phyloP scores from a whole-genome alignment of 2,888 invertebrate genomes.

The Oxycera nigricornis region DNA sequence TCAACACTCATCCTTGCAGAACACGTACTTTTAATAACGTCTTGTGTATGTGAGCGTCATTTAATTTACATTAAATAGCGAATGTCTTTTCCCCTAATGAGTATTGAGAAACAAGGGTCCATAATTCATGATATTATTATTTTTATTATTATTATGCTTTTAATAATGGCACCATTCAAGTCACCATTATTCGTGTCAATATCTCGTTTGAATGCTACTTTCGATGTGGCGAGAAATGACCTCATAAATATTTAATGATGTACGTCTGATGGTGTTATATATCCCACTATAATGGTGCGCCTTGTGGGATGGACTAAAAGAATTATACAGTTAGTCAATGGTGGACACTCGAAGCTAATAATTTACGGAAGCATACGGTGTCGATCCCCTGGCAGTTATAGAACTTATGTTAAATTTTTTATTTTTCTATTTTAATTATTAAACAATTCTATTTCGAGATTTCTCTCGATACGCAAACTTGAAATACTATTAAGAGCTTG shows the following conservation, averaged over 20 bases:
- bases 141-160: constrained; percentile 14
- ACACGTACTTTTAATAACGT: too few species aligned
- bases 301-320: constrained; percentile 13
- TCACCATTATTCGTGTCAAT: background rate
- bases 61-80: too few species aligned
- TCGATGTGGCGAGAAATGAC: background rate
- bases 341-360: background rate
- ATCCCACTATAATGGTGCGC: background rate
- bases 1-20: too few species aligned
- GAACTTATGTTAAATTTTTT: too few species aligned
- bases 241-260: constrained; percentile 36
- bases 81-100: too few species aligned
- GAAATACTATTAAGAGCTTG: too few species aligned
- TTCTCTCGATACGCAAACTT: too few species aligned
- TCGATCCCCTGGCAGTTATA: background rate
- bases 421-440: too few species aligned
- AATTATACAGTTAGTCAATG: background rate
- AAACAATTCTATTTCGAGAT: too few species aligned
- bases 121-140: constrained; percentile 13
- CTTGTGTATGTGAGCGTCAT: too few species aligned
- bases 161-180: constrained; percentile 8
- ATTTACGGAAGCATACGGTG: background rate
- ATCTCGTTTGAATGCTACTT: constrained; percentile 14
- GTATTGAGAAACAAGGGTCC: too few species aligned
- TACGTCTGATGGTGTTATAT: background rate